Evolutionary conservation across 2,113 vertebrate genomes (phyloP).

Genomic region (Halcyon malimbica): DNA sequence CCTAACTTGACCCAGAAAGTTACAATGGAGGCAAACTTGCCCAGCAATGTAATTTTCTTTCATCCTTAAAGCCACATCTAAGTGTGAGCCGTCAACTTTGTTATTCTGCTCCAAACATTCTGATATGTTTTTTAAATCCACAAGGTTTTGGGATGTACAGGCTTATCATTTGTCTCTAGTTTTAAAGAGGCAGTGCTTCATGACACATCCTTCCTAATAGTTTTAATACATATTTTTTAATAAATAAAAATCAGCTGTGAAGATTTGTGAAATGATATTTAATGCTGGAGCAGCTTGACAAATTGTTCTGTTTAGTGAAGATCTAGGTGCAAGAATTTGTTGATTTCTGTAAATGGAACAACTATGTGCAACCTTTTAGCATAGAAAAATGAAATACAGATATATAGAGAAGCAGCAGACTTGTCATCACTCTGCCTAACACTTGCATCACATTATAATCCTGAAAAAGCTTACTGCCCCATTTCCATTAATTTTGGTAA

Average conservation of each 20-base stretch:
- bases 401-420: not conserved
- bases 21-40: not conserved
- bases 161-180: not conserved
- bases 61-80: not conserved
- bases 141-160: not conserved
- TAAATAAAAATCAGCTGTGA: not conserved
- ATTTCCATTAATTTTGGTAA: slow-evolving; percentile 52
- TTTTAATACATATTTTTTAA: not conserved
- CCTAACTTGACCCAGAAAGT: not conserved
- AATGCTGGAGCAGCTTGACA: not conserved
- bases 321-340: not conserved
- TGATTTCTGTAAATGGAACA: not conserved
- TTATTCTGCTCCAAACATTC: not conserved
- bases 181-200: not conserved
- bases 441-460: slow-evolving; percentile 42
- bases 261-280: not conserved
- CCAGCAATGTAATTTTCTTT: not conserved
- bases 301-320: not conserved
- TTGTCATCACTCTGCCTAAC: slow-evolving; percentile 40
- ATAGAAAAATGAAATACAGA: not conserved
- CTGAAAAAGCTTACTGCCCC: slow-evolving; percentile 1
- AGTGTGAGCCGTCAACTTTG: not conserved
- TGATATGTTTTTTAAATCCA: not conserved
- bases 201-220: not conserved
- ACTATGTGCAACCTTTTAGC: not conserved